Base-by-base conservation (phyloP, 1,140 invertebrate genomes). In the Zaprionus tsacasi region DNA sequence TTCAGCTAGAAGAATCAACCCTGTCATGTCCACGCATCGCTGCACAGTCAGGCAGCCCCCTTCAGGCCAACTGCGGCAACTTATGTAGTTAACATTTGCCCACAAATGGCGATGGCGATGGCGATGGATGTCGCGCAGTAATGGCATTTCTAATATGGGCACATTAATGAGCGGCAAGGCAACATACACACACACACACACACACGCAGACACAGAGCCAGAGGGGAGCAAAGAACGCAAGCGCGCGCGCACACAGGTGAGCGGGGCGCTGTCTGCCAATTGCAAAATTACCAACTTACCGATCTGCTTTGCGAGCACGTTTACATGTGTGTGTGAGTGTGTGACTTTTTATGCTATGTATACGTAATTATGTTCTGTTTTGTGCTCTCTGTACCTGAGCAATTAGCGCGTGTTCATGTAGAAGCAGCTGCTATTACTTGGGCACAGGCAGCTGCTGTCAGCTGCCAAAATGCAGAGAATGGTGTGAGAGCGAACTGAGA, bases 81-180 rank as follows among this genome's bases (percentile, higher is more conserved):
- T 45, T 45, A 45, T 45, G n/a, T 80, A 77, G 81, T 81, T 85
- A 77, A 70, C 86, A 89, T 89, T 88, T 79, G 81, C 85, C 85
- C 85, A 65, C 85, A 89, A 89, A 89, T 89, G 85, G 86, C 78
- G 78, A 88, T 81, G 83, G 85, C 78, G 78, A 88, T 81, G 83
- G 77, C 83, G 38, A 66, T 70, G 66, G 59, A 73, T 77, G 75
- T 72, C 69, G 85, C 85, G 78, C 73, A 83, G 83, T 89, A 83
- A 89, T 89, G 81, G 85, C 81, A 89, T 88, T 88, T 88, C 81
- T 87, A 86, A 81, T 81, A 87, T 85, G 82, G 78, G 67, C 78
- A 81, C 83, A 88, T 87, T 88, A 87, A 83, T 80, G 85, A 77
- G 64, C 43, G 36, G 25, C 70, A 50, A 40, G 13, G 38, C 38